These are phyloP conservation scores for Phylloscopus trochiloides DNA, from an alignment of 2,113 vertebrate genomes.

Conservation along the genomic window DNA sequence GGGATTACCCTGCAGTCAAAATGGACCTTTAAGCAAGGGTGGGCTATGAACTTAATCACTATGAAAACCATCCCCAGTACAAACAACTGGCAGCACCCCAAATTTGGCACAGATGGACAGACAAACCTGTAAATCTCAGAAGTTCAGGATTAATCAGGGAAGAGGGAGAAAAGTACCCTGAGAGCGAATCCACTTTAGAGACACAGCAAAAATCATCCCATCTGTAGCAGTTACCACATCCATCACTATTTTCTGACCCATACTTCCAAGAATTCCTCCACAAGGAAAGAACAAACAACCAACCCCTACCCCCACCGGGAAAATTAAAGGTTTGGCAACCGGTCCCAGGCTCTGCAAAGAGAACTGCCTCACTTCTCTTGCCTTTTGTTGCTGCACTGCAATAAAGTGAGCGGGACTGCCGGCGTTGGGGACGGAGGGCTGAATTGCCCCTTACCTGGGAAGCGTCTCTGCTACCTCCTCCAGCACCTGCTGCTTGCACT, in stretches of 20 bases:
- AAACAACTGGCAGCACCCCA: not conserved
- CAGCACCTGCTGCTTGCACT: not conserved
- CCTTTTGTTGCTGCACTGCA: accelerated
- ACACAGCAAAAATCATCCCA: not conserved
- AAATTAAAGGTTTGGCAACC: not conserved
- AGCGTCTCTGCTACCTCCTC: not conserved
- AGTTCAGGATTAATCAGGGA: not conserved
- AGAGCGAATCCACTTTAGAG: not conserved
- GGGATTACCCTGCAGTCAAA: not conserved
- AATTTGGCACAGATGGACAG: not conserved
- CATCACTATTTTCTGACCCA: not conserved
- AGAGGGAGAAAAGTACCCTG: not conserved
- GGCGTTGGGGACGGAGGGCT: accelerated
- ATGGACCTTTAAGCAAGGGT: not conserved
- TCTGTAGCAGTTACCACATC: not conserved
- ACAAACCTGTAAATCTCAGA: not conserved
- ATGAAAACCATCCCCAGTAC: not conserved
- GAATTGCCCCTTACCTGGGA: slow-evolving; percentile 11
- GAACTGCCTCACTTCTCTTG: not conserved
- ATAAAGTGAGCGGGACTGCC: not conserved
- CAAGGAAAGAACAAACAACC: not conserved
- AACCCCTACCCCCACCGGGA: not conserved
- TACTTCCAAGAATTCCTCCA: not conserved
- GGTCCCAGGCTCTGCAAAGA: not conserved
- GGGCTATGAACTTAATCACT: not conserved